These are phyloP conservation scores for Squalus acanthias DNA, from an alignment of 2,797 vertebrate species.

Conservation along the genomic window DNA sequence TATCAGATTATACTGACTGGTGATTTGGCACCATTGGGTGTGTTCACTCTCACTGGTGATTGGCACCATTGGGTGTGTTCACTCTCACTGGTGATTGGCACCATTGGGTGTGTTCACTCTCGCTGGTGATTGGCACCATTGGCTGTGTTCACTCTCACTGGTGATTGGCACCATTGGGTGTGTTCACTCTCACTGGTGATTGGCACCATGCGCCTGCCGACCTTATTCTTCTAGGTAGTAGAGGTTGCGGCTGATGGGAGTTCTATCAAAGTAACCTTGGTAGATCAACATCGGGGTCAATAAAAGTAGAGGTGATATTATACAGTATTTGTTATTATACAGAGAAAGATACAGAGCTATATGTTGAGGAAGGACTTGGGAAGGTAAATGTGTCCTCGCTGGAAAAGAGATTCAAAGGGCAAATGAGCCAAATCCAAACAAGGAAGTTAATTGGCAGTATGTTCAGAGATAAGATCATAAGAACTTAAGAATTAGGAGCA, in stretches of 20 bases:
- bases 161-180: too few relatives aligned
- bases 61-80: too few relatives aligned
- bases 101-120: background rate
- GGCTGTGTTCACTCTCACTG: too few relatives aligned
- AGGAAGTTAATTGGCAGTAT: background rate
- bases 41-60: too few relatives aligned
- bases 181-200: too few relatives aligned
- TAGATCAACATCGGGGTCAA: background rate
- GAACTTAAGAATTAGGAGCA: too few relatives aligned
- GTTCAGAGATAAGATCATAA: background rate
- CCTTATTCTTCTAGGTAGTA: too few relatives aligned
- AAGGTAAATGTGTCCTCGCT: background rate
- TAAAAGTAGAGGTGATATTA: background rate
- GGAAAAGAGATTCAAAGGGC: background rate
- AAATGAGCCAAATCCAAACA: background rate
- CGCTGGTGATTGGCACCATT: too few relatives aligned
- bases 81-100: too few relatives aligned
- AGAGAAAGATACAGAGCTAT: background rate
- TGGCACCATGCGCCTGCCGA: background rate
- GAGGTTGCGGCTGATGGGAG: too few relatives aligned
- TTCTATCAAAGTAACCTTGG: too few relatives aligned
- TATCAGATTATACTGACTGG: background rate
- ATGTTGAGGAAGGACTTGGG: background rate
- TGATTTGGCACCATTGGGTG: background rate
- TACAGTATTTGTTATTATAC: background rate